Evolutionary conservation across 2,888 invertebrate species (phyloP).

Genomic region (Agrilus biguttatus): DNA sequence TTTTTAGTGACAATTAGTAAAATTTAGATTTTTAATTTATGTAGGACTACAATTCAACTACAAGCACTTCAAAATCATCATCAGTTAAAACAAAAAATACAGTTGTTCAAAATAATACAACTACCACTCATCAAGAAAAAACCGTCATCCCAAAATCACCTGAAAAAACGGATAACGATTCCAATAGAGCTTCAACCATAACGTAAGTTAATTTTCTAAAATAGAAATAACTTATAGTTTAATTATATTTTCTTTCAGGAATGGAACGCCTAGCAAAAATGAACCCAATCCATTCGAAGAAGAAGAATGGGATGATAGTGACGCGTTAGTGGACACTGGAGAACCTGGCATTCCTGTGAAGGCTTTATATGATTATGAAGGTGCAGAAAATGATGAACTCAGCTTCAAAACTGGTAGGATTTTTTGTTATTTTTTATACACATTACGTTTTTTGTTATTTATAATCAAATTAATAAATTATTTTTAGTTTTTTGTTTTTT

Average conservation of each 20-base stretch:
- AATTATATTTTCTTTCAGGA: conserved; percentile 30
- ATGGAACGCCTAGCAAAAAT: conserved; percentile 40
- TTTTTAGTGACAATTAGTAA: no score
- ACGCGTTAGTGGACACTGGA: conserved; percentile 78
- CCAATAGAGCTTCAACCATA: conserved; percentile 44
- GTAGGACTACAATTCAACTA: conserved; percentile 9
- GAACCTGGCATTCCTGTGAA: conserved; percentile 89
- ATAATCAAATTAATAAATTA: no score
- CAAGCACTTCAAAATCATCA: conserved; percentile 11
- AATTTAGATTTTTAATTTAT: not conserved
- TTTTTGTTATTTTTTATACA: conserved; percentile 5
- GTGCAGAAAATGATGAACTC: conserved; percentile 93
- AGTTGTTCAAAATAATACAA: conserved; percentile 10
- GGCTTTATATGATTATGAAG: conserved; percentile 92
- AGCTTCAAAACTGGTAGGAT: conserved; percentile 82
- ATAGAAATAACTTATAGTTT: not conserved
- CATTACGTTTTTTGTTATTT: no score
- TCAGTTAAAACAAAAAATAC: conserved; percentile 13
- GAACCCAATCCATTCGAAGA: conserved; percentile 81
- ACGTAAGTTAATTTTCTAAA: conserved; percentile 37
- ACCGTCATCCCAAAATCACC: conserved; percentile 25
- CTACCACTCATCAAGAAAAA: conserved; percentile 29
- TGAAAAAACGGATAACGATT: conserved; percentile 29
- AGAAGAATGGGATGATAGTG: conserved; percentile 65
- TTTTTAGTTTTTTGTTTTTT: no score